phyloP scores from a whole-genome alignment of 1,140 invertebrate species.

The Drosophila littoralis region DNA sequence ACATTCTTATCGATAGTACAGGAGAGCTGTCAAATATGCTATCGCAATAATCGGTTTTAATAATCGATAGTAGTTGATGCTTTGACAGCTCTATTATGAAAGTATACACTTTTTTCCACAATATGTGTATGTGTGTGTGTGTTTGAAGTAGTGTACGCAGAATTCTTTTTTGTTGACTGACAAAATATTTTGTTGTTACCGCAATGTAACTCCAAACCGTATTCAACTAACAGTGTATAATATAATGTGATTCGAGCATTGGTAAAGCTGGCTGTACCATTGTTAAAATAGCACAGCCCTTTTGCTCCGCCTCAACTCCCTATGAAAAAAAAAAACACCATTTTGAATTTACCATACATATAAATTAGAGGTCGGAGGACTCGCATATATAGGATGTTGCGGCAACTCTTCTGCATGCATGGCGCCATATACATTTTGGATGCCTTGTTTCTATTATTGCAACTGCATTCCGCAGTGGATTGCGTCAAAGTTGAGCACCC shows the following conservation, averaged over 20 bases:
- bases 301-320: not conserved
- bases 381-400: slow-evolving; percentile 18
- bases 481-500: not conserved
- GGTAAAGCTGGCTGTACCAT: slow-evolving; percentile 3
- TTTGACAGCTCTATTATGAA: slow-evolving; percentile 18
- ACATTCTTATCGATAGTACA: not conserved
- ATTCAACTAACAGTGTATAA: not conserved
- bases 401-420: not conserved
- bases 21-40: not conserved
- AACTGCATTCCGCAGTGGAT: not conserved
- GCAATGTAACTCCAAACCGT: not conserved
- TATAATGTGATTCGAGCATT: slow-evolving; percentile 17
- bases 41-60: not conserved
- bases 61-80: not conserved
- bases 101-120: slow-evolving; percentile 37
- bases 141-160: slow-evolving; percentile 2
- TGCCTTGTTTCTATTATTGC: not conserved
- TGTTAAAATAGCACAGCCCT: slow-evolving; percentile 5
- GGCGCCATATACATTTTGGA: not conserved
- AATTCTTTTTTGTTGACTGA: not conserved
- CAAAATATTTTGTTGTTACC: slow-evolving; percentile 1
- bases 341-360: slow-evolving; percentile 15
- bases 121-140: slow-evolving; percentile 9
- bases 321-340: slow-evolving; percentile 14
- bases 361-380: slow-evolving; percentile 3